Base-by-base conservation (phyloP, 2,113 vertebrate genomes). In the Epinephelus moara region DNA sequence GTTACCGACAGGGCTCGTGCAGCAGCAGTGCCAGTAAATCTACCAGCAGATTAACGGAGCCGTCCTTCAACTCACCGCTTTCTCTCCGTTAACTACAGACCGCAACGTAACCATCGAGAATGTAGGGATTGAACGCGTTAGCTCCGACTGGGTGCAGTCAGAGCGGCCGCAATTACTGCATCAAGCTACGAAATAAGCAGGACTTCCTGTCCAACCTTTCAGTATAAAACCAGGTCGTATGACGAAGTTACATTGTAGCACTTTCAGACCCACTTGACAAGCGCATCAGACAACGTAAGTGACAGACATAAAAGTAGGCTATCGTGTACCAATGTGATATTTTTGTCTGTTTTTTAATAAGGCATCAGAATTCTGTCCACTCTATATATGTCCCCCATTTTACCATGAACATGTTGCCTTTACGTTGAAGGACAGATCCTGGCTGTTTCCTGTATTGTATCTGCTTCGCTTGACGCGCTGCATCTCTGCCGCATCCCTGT, bases 111-210 rank as follows among this genome's bases (percentile, higher is more conserved):
- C 47, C 50, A 19, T 2, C n/a, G 6, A 10, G 10, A 18, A 23
- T 0, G 25, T 8, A 19, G 2, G 25, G 52, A 10, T 6, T 3
- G 4, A 7, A 6, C 17, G 23, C 42, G 18, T 27, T 14, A 21
- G 53, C 53, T 6, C 5, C 21, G n/a, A 9, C n/a, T 12, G 12
- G 27, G 47, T 19, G 25, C 18, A 14, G 57, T 15, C 42, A 52
- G 3, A 56, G 1, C 73, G 4, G 25, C 52, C 53, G 49, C 49
- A 7, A 5, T 7, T 10, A 61, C 15, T 18, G 21, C 14, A 6
- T 2, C 14, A 37, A n/a, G 3, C 2, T 2, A n/a, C 4, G 4
- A 11, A 6, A 23, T 15, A 4, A n/a, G n/a, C 0, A 30, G 2
- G 5, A 69, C 47, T 70, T 53, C 61, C 69, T 19, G 56, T 52